Evolutionary conservation across 1,140 invertebrate species (phyloP), one percentile per base, ranked within the genome.

Genomic region (Gonatopus flavifemur): DNA sequence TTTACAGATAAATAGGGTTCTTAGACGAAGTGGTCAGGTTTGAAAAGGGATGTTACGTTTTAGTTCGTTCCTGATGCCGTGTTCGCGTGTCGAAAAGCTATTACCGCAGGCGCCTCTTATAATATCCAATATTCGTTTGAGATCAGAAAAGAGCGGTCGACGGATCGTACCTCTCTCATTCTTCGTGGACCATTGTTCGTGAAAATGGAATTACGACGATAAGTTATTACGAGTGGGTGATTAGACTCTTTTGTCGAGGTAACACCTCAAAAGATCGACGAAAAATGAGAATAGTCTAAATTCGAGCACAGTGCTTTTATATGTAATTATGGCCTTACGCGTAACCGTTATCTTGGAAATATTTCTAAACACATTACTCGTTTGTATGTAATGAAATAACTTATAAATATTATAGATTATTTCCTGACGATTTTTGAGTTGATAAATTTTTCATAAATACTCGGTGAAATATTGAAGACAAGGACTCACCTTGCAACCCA

Each of bases 401-500:
- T n/a, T n/a, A n/a, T n/a, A n/a, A n/a, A n/a, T n/a, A n/a, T n/a
- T n/a, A n/a, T n/a, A n/a, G n/a, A n/a, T n/a, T n/a, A n/a, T n/a
- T n/a, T n/a, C n/a, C n/a, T n/a, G n/a, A n/a, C n/a, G n/a, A n/a
- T n/a, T n/a, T n/a, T n/a, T n/a, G n/a, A n/a, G n/a, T n/a, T n/a
- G n/a, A n/a, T n/a, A n/a, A n/a, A n/a, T n/a, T n/a, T n/a, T n/a
- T n/a, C n/a, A n/a, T n/a, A n/a, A n/a, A n/a, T n/a, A n/a, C n/a
- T n/a, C n/a, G n/a, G n/a, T 13, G 0, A n/a, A 38, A 8, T 38
- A 38, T 28, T 41, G 22, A 39, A 9, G 15, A n/a, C 36, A 30
- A 51, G 15, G 43, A 33, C 44, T 61, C 64, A 79, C 78, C 78
- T 76, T 80, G 78, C 10, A 80, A 49, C 4, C 73, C 75, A 52